Evolutionary conservation across 2,888 invertebrate genomes (phyloP), one percentile per base, ranked within the genome.

Genomic region (Falcaria lacertinaria): DNA sequence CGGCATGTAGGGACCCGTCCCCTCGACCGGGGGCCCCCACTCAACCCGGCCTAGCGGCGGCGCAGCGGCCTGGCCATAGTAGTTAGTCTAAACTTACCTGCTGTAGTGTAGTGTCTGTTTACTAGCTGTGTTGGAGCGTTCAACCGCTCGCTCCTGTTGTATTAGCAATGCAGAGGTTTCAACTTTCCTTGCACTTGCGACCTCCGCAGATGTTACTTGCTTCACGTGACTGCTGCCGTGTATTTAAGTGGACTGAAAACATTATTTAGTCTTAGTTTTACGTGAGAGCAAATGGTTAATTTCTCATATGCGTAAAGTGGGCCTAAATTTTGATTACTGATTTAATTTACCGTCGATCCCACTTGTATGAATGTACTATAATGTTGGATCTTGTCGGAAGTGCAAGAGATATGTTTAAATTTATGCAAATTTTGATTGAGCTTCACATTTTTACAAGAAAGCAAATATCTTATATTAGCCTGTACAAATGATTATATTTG

Each of bases 1-100:
- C 78, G 89, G 90, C 79, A 90, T 90, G 90, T 90, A 89, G 85
- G 82, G n/a, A n/a, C n/a, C n/a, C n/a, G 54, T 42, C 51, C 69
- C 60, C 60, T 46, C 41, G 6, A n/a, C 22, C 6, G 19, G 19
- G 19, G 19, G 19, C 4, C 19, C 4, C 19, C 19, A 19, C 19
- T 19, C 4, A 19, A 19, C 19, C 19, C 19, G 19, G 19, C 19
- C 19, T 19, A 19, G 19, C 19, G n/a, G 19, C 19, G 19, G 0
- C 6, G 19, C 4, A 6, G 19, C 19, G 19, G 19, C 6, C 19
- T 6, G 19, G 19, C 19, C 19, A 19, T 4, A 3, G 19, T 19
- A 19, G 19, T 19, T 19, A 19, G 19, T 19, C 6, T 3, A 3
- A 4, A 19, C 19, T 19, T 19, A 19, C 6, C 0, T 33, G 36